Base-by-base conservation (phyloP, 2,888 invertebrate species). In the Megastigmus dorsalis region DNA sequence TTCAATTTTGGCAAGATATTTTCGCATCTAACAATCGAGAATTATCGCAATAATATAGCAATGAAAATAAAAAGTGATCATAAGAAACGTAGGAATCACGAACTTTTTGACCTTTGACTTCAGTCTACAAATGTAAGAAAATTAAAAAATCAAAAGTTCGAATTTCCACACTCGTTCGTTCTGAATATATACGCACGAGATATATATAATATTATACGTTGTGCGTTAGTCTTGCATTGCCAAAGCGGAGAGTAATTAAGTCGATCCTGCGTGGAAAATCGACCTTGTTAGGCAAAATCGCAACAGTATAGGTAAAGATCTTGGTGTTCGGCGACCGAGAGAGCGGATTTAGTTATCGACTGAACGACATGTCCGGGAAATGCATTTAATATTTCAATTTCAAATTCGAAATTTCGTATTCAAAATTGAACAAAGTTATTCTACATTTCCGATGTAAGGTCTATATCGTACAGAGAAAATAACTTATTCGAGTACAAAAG, bases 211-310 rank as follows among this genome's bases (percentile, higher is more conserved):
- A n/a, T n/a, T n/a, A n/a, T n/a, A n/a, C n/a, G n/a, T 30, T 15
- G 23, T 60, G 43, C 18, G 26, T n/a, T n/a, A 43, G 28, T 60
- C 26, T n/a, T 41, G n/a, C 38, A 57, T 57, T 57, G 26, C 23
- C 50, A 50, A 4, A 26, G 26, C 26, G 50, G 23, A 9, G 10
- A 50, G 50, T 23, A 15, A 26, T 26, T 50, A 50, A 50, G 23
- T 50, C 26, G 23, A 50, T 50, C 26, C 50, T 23, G 26, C 10
- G 13, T 10, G 26, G 26, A 50, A 26, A 50, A 50, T 50, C 50
- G 50, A 50, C 50, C 26, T 50, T 50, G 50, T 50, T 50, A 50
- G 50, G 50, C 26, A 50, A 50, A 50, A 50, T 50, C 26, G 50
- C 23, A 50, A 50, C 50, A 50, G 26, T 50, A 26, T 9, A 26